Evolutionary conservation across 2,113 vertebrate species (phyloP).

Genomic region (Aleadryas rufinucha): DNA sequence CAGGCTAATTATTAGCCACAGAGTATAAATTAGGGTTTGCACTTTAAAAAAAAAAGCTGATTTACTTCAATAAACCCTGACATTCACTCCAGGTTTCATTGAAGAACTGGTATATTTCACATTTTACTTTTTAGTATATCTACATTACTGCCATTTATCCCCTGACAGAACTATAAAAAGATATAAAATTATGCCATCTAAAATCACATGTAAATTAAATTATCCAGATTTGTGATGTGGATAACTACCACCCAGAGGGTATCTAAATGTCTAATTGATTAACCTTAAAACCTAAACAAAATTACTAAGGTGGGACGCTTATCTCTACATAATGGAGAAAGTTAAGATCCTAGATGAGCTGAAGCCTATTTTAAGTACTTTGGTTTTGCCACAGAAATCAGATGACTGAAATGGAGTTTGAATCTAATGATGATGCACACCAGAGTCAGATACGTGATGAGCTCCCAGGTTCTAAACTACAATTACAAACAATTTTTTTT

Average conservation of each 20-base stretch:
- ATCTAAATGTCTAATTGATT: not conserved
- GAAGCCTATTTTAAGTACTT: not conserved
- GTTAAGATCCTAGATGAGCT: not conserved
- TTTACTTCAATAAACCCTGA: not conserved
- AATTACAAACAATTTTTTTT: not conserved
- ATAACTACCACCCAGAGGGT: not conserved
- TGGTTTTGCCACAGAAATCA: not conserved
- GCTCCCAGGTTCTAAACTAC: not conserved
- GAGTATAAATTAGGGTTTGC: rapidly evolving
- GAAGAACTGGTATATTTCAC: not conserved
- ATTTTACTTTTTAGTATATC: not conserved
- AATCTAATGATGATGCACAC: not conserved
- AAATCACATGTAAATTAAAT: conserved; percentile 10
- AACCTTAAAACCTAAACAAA: not conserved
- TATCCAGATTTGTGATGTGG: not conserved
- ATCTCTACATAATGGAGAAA: not conserved
- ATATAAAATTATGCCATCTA: not conserved
- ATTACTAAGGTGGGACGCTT: not conserved
- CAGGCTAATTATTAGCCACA: not conserved
- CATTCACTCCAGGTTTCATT: not conserved
- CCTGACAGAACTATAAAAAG: not conserved
- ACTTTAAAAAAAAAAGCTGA: not conserved
- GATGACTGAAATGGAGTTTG: not conserved
- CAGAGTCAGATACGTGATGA: not conserved
- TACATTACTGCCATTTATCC: not conserved